Conservation (phyloP, 2,113 vertebrate species). For the Ancistrus triradiatus region DNA sequence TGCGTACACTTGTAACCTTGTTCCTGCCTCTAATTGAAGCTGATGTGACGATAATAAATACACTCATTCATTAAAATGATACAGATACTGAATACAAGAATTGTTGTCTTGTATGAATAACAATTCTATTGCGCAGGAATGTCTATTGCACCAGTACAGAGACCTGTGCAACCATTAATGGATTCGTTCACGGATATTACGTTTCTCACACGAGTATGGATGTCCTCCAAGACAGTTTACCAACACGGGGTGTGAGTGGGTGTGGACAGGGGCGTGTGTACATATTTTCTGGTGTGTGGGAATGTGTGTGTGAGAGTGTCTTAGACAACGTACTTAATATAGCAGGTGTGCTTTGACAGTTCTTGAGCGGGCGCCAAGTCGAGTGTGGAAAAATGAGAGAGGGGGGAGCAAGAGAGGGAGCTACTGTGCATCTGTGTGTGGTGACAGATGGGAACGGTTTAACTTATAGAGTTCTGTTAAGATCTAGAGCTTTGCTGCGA, state of each 20-base stretch:
- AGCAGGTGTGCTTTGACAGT: conserved; percentile 76
- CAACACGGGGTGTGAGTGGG: conserved; percentile 23
- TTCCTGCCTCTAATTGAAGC: no score
- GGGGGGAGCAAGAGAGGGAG: conserved; percentile 43
- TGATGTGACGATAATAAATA: no score
- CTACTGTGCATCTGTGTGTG: conserved; percentile 65
- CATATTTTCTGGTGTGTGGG: conserved; percentile 21
- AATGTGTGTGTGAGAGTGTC: conserved; percentile 34
- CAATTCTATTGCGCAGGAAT: no score
- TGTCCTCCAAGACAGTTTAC: conserved; percentile 27
- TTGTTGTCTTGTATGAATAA: no score
- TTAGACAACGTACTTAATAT: conserved; percentile 64
- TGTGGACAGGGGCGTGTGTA: conserved; percentile 33
- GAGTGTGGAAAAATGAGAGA: conserved; percentile 47
- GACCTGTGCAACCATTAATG: conserved; percentile 2
- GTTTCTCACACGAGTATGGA: conserved; percentile 25
- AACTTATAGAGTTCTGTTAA: conserved; percentile 77
- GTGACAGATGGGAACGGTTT: conserved; percentile 78
- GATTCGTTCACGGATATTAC: conserved; percentile 16
- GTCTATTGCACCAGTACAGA: no score
- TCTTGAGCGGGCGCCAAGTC: conserved; percentile 73
- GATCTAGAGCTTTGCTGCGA: conserved; percentile 68
- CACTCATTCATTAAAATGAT: no score
- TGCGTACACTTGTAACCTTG: no score
- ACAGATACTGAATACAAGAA: no score